Evolutionary conservation across 1,140 invertebrate genomes (phyloP).

Genomic region (Camponotus pennsylvanicus): DNA sequence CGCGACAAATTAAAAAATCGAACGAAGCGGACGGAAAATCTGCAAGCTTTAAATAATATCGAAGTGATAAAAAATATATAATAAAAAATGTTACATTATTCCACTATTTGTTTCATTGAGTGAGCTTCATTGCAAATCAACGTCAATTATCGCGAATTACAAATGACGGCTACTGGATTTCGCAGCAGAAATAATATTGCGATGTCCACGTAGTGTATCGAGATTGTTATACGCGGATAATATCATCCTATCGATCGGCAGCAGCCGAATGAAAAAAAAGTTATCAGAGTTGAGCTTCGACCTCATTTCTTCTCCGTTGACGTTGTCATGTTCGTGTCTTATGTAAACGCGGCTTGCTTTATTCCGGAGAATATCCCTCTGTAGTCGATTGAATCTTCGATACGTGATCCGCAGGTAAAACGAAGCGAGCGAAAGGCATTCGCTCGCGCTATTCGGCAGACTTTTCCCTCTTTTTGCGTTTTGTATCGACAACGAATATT

Average conservation of each 20-base stretch:
- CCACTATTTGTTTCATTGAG: not conserved
- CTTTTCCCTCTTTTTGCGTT: not conserved
- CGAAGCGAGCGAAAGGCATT: constrained; percentile 7
- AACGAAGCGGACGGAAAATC: not conserved
- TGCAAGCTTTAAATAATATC: not conserved
- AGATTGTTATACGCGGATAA: constrained; percentile 27
- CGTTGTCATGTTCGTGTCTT: constrained; percentile 51
- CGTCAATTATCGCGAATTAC: constrained; percentile 31
- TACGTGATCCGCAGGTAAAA: constrained; percentile 43
- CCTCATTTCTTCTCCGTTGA: constrained; percentile 45
- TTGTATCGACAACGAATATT: constrained; percentile 3
- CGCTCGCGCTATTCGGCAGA: not conserved
- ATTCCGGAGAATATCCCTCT: constrained; percentile 32
- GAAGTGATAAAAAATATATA: constrained; percentile 6
- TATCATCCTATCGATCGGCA: constrained; percentile 25
- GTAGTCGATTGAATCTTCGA: constrained; percentile 50
- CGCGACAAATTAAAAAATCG: constrained; percentile 35
- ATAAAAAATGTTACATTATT: not conserved
- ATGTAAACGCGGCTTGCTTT: constrained; percentile 56
- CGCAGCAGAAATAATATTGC: constrained; percentile 19
- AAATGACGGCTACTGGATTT: constrained; percentile 14
- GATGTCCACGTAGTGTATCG: not conserved
- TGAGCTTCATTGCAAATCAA: constrained; percentile 6
- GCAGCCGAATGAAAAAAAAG: constrained; percentile 22
- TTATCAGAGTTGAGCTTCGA: constrained; percentile 31